A percentile compares a stretch with the other conserved stretches of the same genome.
These are phyloP conservation scores for Porites lutea DNA, from an alignment of 64 coral and sea anemone species.

Conservation along the genomic window DNA sequence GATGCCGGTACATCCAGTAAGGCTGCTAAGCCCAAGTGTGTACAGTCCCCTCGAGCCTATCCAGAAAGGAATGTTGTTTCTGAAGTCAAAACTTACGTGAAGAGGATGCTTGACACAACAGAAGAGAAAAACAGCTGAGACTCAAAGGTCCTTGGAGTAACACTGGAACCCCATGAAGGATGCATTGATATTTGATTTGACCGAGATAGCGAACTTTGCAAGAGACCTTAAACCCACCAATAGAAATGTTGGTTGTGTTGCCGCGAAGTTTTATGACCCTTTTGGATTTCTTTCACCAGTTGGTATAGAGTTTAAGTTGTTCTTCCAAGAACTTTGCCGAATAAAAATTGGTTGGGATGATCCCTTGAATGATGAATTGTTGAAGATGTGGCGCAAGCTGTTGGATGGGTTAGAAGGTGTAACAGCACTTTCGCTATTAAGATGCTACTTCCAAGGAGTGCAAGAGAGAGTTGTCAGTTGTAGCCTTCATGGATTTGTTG, in stretches of 20 bases:
- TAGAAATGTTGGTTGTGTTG: neutral
- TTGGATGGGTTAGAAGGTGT: conserved; percentile 19
- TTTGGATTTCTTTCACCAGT: conserved; percentile 20
- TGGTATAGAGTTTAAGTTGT: conserved; percentile 27
- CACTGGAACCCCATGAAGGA: conserved; percentile 34
- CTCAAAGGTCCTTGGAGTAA: conserved; percentile 25
- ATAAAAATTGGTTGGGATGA: conserved; percentile 35
- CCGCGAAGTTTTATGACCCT: neutral
- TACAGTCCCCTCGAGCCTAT: neutral
- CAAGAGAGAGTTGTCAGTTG: neutral
- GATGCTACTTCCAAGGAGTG: conserved; percentile 23
- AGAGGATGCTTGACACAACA: neutral
- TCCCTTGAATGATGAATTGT: neutral
- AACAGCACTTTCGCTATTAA: neutral
- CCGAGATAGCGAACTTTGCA: conserved; percentile 27
- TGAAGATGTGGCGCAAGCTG: conserved; percentile 4
- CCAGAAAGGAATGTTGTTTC: neutral
- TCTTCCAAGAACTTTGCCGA: conserved; percentile 47
- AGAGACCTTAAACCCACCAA: conserved; percentile 23
- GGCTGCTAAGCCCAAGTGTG: no score
- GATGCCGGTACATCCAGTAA: no score
- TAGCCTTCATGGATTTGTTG: conserved; percentile 37
- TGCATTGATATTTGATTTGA: conserved; percentile 26
- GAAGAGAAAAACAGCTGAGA: conserved; percentile 1
- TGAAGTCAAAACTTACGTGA: conserved; percentile 43